phyloP scores from a whole-genome alignment of 2,113 vertebrate species.

The Elachura formosa region DNA sequence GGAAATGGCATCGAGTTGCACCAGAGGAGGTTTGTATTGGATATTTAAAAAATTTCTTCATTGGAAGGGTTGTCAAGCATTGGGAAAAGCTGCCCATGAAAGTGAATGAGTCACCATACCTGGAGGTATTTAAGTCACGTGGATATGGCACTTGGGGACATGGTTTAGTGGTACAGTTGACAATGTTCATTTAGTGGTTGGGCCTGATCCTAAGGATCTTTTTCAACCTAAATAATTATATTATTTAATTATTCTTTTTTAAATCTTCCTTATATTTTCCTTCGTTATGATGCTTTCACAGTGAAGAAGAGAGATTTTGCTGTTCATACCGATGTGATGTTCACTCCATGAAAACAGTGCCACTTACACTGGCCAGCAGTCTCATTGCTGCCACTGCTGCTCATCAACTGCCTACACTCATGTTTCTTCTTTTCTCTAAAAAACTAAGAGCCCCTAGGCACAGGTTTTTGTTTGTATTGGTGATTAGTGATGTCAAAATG shows the following conservation, averaged over 20 bases:
- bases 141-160: not conserved
- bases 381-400: not conserved
- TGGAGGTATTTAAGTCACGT: not conserved
- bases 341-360: not conserved
- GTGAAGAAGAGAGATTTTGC: not conserved
- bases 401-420: not conserved
- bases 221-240: not conserved
- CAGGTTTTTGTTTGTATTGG: not conserved
- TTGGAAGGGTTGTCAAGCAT: not conserved
- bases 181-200: not conserved
- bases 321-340: accelerated
- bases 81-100: not conserved
- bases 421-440: not conserved
- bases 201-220: not conserved
- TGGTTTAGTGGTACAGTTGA: not conserved
- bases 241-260: not conserved
- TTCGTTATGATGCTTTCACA: not conserved
- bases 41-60: not conserved
- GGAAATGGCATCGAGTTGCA: not conserved
- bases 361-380: not conserved
- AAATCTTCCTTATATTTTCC: not conserved
- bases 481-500: not conserved
- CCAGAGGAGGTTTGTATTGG: not conserved
- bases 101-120: not conserved
- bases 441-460: not conserved